These are phyloP conservation scores for Dasyurus viverrinus DNA, from an alignment of 2,113 vertebrate species.

Conservation along the genomic window DNA sequence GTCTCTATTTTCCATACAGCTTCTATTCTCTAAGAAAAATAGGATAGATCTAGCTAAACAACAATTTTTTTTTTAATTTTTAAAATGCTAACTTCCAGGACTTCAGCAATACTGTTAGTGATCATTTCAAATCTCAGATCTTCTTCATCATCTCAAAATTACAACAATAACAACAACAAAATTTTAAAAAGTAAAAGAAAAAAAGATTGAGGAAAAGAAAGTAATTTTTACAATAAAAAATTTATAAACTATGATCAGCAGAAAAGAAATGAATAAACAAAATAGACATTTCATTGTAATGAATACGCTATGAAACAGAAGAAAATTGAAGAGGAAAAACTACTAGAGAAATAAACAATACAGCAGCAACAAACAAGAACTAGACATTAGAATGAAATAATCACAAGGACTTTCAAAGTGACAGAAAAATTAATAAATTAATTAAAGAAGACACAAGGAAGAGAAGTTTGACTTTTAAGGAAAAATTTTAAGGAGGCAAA, in stretches of 20 bases:
- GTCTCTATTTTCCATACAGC: not conserved
- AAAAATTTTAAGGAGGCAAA: not conserved
- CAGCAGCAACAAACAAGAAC: not conserved
- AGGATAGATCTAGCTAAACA: not conserved
- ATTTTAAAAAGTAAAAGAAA: not conserved
- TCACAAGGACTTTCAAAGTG: not conserved
- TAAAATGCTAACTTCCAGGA: not conserved
- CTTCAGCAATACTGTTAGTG: not conserved
- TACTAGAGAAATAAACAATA: not conserved
- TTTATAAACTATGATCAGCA: not conserved
- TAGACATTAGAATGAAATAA: not conserved
- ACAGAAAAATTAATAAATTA: not conserved
- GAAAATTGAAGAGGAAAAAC: not conserved
- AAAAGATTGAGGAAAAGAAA: not conserved
- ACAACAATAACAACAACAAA: not conserved
- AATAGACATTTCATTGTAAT: not conserved
- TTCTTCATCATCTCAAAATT: not conserved
- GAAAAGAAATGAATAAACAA: not conserved
- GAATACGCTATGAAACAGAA: not conserved
- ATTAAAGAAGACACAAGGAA: not conserved
- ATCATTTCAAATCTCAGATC: not conserved
- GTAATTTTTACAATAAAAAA: not conserved
- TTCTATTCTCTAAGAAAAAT: not conserved
- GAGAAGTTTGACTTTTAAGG: not conserved
- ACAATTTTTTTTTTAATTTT: too few relatives aligned